Conservation (phyloP, 1,140 invertebrate species). For the Macrobrachium nipponense region DNA sequence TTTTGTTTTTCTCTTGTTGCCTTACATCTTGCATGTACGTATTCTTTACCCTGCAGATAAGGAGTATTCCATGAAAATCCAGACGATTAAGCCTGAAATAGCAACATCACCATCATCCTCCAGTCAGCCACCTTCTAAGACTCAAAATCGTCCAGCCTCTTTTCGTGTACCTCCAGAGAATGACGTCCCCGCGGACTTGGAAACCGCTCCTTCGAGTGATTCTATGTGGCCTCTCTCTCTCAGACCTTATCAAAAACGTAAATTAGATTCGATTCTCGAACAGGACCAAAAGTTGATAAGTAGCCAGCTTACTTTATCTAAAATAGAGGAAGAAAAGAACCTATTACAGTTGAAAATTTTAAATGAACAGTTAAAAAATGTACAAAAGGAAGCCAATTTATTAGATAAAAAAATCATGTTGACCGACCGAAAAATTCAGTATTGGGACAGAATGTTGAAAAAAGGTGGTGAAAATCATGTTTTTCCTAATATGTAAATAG, state of each 20-base stretch:
- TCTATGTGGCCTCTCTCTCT: not conserved
- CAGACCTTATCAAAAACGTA: not conserved
- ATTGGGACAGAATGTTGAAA: slow-evolving; percentile 15
- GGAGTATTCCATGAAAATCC: too few relatives aligned
- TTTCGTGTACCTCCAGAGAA: not conserved
- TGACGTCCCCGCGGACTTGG: not conserved
- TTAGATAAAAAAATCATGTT: not conserved
- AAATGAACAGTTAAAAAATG: slow-evolving; percentile 3
- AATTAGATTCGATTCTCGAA: not conserved
- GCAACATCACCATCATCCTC: too few relatives aligned
- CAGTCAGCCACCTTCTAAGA: too few relatives aligned
- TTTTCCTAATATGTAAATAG: not conserved
- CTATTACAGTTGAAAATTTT: slow-evolving; percentile 1
- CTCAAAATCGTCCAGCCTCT: not conserved
- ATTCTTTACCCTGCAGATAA: too few relatives aligned
- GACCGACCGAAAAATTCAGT: slow-evolving; percentile 6
- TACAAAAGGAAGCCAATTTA: slow-evolving; percentile 8
- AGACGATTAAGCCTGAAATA: too few relatives aligned
- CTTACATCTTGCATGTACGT: too few relatives aligned
- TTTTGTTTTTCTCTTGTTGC: too few relatives aligned
- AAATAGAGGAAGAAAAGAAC: slow-evolving; percentile 6
- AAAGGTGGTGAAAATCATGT: not conserved
- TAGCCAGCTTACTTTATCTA: not conserved
- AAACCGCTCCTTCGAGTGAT: not conserved
- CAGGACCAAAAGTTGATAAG: not conserved